phyloP scores from a whole-genome alignment of 2,797 vertebrate species.

The Sebastes matsubarae region DNA sequence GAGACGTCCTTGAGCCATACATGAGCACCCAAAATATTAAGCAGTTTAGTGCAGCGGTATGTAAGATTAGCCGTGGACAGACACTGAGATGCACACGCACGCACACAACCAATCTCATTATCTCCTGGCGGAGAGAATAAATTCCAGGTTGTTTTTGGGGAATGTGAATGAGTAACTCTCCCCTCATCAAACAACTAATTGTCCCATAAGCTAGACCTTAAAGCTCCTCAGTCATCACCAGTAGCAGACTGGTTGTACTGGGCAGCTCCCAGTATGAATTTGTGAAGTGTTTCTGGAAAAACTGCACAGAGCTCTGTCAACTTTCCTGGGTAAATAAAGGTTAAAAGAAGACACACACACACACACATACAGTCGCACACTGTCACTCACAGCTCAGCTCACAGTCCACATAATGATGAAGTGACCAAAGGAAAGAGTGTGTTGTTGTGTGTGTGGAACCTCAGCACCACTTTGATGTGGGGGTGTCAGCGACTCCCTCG shows the following conservation, averaged over 20 bases:
- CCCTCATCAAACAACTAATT: neutral
- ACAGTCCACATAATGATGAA: slow-evolving; percentile 60
- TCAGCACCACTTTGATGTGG: slow-evolving; percentile 63
- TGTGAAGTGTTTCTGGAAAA: slow-evolving; percentile 2
- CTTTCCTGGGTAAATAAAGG: slow-evolving; percentile 36
- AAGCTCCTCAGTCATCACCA: neutral
- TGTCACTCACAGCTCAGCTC: slow-evolving; percentile 51
- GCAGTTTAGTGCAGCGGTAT: no score
- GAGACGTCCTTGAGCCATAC: no score
- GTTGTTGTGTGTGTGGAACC: slow-evolving; percentile 56
- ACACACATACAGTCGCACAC: neutral
- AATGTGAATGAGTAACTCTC: neutral
- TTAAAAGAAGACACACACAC: slow-evolving; percentile 27
- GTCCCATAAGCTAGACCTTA: neutral
- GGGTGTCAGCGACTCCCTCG: slow-evolving; percentile 60
- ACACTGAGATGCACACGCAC: neutral
- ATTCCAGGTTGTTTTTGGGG: neutral
- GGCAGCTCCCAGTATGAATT: slow-evolving; percentile 7
- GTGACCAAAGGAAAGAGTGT: slow-evolving; percentile 51
- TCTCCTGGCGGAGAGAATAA: no score
- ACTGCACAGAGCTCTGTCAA: slow-evolving; percentile 29
- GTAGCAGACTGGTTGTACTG: neutral
- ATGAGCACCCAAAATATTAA: no score
- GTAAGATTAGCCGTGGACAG: no score
- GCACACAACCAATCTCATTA: no score